Evolutionary conservation across 2,888 invertebrate genomes (phyloP).

Genomic region (Archips crataeganus): DNA sequence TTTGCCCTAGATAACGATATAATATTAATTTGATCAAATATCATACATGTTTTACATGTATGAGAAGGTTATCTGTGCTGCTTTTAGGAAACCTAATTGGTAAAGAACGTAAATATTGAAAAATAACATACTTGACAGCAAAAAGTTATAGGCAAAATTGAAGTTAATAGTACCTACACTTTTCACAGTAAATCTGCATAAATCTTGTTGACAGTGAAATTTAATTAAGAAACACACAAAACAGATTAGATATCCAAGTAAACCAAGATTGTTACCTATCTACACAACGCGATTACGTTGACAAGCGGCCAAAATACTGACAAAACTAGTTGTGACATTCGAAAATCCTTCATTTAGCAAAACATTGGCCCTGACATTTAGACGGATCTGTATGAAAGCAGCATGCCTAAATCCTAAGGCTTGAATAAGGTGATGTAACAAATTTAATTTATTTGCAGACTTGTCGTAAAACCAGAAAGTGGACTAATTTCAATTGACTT

Average conservation of each 20-base stretch:
- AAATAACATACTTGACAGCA: neutral
- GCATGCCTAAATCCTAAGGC: conserved; percentile 45
- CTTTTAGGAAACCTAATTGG: conserved; percentile 14
- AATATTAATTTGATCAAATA: conserved; percentile 15
- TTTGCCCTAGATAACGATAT: neutral
- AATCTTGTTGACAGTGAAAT: conserved; percentile 8
- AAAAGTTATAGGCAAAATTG: too few species aligned
- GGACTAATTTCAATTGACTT: conserved; percentile 32
- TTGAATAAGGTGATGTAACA: conserved; percentile 36
- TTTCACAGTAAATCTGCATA: neutral
- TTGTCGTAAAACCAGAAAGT: conserved; percentile 36
- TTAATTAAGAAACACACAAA: conserved; percentile 8
- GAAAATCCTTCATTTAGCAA: conserved; percentile 51
- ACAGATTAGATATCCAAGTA: conserved; percentile 15
- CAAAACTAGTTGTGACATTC: conserved; percentile 45
- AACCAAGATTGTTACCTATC: conserved; percentile 8
- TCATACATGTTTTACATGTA: neutral
- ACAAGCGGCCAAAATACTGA: conserved; percentile 19
- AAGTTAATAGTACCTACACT: neutral
- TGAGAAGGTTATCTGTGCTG: neutral
- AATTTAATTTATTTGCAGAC: conserved; percentile 42
- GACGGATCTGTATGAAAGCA: conserved; percentile 44
- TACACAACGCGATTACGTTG: conserved; percentile 21
- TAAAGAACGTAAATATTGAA: conserved; percentile 2
- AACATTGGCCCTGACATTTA: conserved; percentile 58